These are phyloP conservation scores for Dendrocopos noguchii DNA, from an alignment of 2,113 vertebrate genomes.

Conservation along the genomic window DNA sequence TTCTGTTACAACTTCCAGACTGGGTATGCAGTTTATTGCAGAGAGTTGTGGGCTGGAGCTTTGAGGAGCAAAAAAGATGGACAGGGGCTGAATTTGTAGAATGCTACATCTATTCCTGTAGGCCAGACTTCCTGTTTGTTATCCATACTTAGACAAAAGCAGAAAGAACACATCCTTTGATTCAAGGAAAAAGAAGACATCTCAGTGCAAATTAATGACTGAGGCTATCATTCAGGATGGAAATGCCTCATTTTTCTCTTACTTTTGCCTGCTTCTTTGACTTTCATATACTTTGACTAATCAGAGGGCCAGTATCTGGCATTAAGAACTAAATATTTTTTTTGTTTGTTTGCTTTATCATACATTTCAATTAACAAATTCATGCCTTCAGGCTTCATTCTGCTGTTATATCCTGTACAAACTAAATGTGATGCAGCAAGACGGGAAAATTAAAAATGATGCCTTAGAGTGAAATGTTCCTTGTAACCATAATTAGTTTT, in stretches of 20 bases:
- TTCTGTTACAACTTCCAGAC: neutral
- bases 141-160: neutral
- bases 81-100: neutral
- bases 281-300: neutral
- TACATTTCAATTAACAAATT: neutral
- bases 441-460: neutral
- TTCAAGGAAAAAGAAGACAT: neutral
- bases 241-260: neutral
- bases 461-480: neutral
- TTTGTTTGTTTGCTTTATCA: neutral
- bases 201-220: neutral
- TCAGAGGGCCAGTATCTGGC: neutral
- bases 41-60: neutral
- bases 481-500: neutral
- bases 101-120: neutral
- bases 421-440: neutral
- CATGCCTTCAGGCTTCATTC: neutral
- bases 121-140: neutral
- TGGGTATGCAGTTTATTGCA: neutral
- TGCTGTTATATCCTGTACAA: neutral
- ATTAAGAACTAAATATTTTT: neutral
- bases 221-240: neutral
- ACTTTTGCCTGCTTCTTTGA: neutral
- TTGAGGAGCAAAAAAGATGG: neutral
- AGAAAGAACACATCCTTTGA: neutral